Conservation (phyloP, 2,888 invertebrate species). For the Brachyptera putata region DNA sequence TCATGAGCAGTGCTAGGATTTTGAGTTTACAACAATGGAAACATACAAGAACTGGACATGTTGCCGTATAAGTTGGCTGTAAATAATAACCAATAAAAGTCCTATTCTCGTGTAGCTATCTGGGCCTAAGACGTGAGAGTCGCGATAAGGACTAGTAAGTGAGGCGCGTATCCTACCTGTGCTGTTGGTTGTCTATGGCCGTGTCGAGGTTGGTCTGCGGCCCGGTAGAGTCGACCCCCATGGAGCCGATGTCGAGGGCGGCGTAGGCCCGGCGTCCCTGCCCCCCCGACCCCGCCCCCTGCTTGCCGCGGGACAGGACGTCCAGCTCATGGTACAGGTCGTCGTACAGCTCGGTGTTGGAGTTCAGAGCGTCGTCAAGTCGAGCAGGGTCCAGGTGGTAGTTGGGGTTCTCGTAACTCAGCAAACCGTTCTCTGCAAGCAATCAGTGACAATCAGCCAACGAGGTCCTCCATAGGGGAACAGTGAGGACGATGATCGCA, state of each 20-base stretch:
- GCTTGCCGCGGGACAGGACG: constrained; percentile 47
- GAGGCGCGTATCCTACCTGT: too few species aligned
- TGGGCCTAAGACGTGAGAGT: too few species aligned
- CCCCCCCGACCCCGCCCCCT: constrained; percentile 44
- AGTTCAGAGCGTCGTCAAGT: constrained; percentile 70
- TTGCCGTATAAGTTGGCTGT: too few species aligned
- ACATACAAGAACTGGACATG: too few species aligned
- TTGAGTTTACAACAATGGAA: too few species aligned
- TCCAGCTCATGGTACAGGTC: constrained; percentile 64
- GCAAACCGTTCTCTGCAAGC: constrained; percentile 77
- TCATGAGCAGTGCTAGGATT: too few species aligned
- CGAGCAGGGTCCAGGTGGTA: constrained; percentile 76
- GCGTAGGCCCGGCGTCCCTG: constrained; percentile 59
- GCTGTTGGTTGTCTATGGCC: constrained; percentile 48
- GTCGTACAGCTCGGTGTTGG: constrained; percentile 62
- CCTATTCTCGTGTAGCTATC: too few species aligned
- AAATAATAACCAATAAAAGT: too few species aligned
- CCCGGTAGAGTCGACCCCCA: constrained; percentile 65
- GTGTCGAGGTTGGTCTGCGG: constrained; percentile 50
- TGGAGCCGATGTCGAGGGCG: constrained; percentile 61
- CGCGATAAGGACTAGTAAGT: too few species aligned
- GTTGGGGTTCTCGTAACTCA: constrained; percentile 89
- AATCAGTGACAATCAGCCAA: too few species aligned
- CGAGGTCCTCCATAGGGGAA: too few species aligned
- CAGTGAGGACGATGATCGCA: too few species aligned